These are phyloP conservation scores for Percopsis transmontana DNA, from an alignment of 2,113 vertebrate species.

Conservation along the genomic window DNA sequence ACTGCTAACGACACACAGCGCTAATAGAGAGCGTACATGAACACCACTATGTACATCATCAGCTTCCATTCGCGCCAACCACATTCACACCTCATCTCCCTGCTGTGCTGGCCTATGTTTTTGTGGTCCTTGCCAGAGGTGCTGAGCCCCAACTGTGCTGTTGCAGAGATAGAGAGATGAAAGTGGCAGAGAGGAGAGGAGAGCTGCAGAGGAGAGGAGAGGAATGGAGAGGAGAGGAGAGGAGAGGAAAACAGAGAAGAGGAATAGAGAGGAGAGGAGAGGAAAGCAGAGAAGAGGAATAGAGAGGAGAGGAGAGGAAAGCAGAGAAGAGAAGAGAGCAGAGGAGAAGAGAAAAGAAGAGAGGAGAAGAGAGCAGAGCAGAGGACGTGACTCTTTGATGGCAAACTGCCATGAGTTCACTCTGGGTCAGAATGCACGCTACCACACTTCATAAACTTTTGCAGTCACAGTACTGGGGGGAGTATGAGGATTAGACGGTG, in stretches of 20 bases:
- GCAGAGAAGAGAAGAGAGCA: neutral
- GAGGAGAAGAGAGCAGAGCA: too few species aligned
- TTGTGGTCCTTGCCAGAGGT: constrained; percentile 17
- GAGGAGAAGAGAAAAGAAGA: neutral
- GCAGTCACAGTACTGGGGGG: constrained; percentile 12
- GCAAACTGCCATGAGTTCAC: constrained; percentile 44
- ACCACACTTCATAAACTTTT: constrained; percentile 50
- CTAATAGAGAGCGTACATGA: constrained; percentile 23
- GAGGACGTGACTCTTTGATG: constrained; percentile 31
- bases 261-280: too few species aligned
- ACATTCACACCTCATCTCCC: constrained; percentile 18
- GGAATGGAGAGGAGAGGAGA: neutral
- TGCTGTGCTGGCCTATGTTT: constrained; percentile 35
- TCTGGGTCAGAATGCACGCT: constrained; percentile 18
- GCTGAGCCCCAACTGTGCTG: constrained; percentile 49
- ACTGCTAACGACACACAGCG: constrained; percentile 22
- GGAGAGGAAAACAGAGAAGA: too few species aligned
- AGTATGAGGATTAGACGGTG: constrained; percentile 30
- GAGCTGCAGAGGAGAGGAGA: neutral
- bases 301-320: constrained; percentile 28
- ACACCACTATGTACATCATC: constrained; percentile 9
- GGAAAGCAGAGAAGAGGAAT: too few species aligned
- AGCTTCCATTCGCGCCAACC: constrained; percentile 12
- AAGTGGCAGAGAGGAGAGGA: constrained; percentile 25
- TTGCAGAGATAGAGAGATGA: constrained; percentile 51